Percentiles rank a stretch among this genome's conserved stretches.
Evolutionary conservation across 2,888 invertebrate species (phyloP).

Genomic region (Disparrhopalites patrizii): DNA sequence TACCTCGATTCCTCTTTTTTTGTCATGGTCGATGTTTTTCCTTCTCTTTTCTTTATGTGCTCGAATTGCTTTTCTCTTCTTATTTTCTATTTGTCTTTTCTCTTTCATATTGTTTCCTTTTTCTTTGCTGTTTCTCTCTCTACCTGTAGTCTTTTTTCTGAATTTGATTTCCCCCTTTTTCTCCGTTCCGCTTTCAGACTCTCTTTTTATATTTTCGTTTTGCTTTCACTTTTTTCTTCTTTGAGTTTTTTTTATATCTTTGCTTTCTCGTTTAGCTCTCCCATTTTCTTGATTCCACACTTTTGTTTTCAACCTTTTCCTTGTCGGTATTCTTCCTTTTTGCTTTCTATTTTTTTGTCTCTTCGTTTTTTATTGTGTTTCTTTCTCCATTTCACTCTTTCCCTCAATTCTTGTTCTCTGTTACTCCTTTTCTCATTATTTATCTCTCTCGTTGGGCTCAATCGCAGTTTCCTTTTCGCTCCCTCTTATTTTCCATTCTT

Average conservation of each 20-base stretch:
- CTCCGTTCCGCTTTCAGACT: not conserved
- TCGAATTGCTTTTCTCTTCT: conserved; percentile 5
- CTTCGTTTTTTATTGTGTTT: not conserved
- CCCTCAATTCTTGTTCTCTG: too few relatives aligned
- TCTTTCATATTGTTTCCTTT: not conserved
- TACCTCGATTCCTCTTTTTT: not conserved
- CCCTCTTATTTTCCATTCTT: too few relatives aligned
- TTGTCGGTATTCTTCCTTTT: not conserved
- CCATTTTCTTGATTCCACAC: not conserved
- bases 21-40: not conserved
- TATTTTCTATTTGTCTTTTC: not conserved
- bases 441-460: too few relatives aligned
- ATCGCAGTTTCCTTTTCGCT: too few relatives aligned
- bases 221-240: not conserved
- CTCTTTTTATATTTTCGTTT: not conserved
- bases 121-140: not conserved
- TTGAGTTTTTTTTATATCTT: not conserved
- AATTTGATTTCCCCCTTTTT: not conserved
- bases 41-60: too few relatives aligned
- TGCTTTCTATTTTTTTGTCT: not conserved
- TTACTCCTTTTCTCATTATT: too few relatives aligned
- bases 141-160: too few relatives aligned
- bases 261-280: too few relatives aligned
- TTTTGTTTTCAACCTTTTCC: not conserved
- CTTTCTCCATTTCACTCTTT: too few relatives aligned